These are phyloP conservation scores for Wiebesia pumilae DNA, from an alignment of 1,140 invertebrate genomes.

Conservation along the genomic window DNA sequence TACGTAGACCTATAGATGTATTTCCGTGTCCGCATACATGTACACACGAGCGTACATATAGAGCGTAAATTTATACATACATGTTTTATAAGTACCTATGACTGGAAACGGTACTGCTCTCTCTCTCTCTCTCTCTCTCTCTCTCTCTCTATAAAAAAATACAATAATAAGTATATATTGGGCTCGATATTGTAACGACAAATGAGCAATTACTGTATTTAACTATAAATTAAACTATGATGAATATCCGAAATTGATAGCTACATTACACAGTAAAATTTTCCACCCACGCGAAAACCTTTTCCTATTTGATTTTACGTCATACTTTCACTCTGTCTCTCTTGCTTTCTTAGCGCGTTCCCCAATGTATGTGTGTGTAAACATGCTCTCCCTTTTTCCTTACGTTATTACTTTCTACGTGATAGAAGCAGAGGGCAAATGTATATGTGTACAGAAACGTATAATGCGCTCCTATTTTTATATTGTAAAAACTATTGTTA, in stretches of 20 bases:
- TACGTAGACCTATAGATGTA: not conserved
- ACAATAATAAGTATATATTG: too few relatives aligned
- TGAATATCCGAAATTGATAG: not conserved
- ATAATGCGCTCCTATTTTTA: not conserved
- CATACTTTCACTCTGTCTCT: not conserved
- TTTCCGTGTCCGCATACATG: not conserved
- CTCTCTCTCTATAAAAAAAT: too few relatives aligned
- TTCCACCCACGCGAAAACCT: not conserved
- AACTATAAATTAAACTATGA: not conserved
- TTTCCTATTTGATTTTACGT: not conserved
- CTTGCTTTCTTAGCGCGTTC: not conserved
- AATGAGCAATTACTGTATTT: too few relatives aligned
- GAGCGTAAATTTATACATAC: not conserved
- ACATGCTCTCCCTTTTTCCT: constrained; percentile 7
- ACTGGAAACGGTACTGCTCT: too few relatives aligned
- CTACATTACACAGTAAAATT: not conserved
- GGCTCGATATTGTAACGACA: too few relatives aligned
- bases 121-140: too few relatives aligned
- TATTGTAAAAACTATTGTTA: not conserved
- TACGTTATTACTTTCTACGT: not conserved
- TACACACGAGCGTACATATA: not conserved
- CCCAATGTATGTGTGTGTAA: not conserved
- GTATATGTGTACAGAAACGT: not conserved
- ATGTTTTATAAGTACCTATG: not conserved
- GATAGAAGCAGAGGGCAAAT: not conserved